These are phyloP conservation scores for Geodia barretti DNA, from an alignment of 37 sponge, comb jelly and placozoan genomes.

Conservation along the genomic window DNA sequence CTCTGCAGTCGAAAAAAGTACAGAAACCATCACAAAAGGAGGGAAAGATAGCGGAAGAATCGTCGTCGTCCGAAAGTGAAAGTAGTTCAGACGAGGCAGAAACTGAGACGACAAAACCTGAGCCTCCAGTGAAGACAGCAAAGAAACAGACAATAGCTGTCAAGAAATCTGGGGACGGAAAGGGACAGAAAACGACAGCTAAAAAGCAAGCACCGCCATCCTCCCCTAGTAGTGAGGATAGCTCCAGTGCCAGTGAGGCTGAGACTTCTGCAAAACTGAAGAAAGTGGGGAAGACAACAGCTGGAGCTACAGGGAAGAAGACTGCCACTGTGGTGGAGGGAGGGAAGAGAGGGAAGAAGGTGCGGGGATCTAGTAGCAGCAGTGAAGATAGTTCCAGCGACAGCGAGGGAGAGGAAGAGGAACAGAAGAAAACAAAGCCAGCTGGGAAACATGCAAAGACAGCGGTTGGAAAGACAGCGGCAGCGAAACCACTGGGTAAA, in stretches of 20 bases:
- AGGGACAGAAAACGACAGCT: not conserved
- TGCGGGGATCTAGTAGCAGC: conserved; percentile 9
- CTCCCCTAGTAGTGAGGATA: not conserved
- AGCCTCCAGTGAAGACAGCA: not conserved
- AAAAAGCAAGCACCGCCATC: not conserved
- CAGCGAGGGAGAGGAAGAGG: not conserved
- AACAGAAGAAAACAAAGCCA: too few relatives aligned
- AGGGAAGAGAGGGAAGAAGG: too few relatives aligned
- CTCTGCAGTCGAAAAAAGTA: too few relatives aligned
- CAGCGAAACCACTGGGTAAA: not conserved
- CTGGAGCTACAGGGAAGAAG: not conserved
- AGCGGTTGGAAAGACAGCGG: too few relatives aligned
- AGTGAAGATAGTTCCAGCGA: not conserved
- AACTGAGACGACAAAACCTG: not conserved
- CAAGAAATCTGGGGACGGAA: not conserved
- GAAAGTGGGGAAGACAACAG: not conserved
- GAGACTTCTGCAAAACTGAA: not conserved
- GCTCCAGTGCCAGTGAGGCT: not conserved
- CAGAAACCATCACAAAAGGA: too few relatives aligned
- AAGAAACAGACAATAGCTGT: not conserved
- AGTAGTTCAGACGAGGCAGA: not conserved
- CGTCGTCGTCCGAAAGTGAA: not conserved
- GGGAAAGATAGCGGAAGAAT: not conserved
- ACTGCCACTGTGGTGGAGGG: too few relatives aligned
- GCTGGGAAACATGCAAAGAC: too few relatives aligned